Conservation (phyloP, 2,113 vertebrate species). For the Pheucticus melanocephalus region DNA sequence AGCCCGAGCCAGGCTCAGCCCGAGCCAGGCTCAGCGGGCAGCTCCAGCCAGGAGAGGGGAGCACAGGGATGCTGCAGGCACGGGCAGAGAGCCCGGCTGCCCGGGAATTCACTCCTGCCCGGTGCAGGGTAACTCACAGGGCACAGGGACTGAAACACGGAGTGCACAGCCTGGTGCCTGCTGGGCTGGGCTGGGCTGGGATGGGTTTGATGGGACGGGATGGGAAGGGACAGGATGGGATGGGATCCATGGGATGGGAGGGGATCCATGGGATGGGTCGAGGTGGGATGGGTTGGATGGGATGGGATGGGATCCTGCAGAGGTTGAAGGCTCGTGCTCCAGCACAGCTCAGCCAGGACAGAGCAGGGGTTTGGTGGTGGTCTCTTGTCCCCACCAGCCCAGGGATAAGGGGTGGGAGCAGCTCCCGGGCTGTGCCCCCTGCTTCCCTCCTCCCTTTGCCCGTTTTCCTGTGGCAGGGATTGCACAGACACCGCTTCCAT, state of each 20-base stretch:
- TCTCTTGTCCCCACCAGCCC: rapidly evolving
- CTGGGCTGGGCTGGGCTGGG: background rate
- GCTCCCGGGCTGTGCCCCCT: rapidly evolving
- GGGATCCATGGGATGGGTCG: background rate
- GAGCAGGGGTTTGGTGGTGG: background rate
- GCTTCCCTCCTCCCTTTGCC: background rate
- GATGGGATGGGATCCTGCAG: background rate
- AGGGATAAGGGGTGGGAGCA: background rate
- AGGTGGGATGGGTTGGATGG: rapidly evolving
- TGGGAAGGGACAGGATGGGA: background rate
- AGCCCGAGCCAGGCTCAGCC: background rate
- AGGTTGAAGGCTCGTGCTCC: background rate
- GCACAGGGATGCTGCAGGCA: background rate
- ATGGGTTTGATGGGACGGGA: background rate
- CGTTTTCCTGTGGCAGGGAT: background rate
- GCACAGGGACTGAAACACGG: background rate
- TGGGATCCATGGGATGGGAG: background rate
- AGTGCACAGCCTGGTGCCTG: background rate
- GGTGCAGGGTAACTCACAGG: background rate
- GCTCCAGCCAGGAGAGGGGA: rapidly evolving
- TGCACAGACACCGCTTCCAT: background rate
- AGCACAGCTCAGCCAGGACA: background rate
- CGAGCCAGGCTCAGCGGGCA: background rate
- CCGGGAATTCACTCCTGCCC: background rate
- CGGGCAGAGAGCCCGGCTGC: background rate